Base-by-base conservation (phyloP, 2,113 vertebrate genomes). In the pig (Sus scrofa) region DNA sequence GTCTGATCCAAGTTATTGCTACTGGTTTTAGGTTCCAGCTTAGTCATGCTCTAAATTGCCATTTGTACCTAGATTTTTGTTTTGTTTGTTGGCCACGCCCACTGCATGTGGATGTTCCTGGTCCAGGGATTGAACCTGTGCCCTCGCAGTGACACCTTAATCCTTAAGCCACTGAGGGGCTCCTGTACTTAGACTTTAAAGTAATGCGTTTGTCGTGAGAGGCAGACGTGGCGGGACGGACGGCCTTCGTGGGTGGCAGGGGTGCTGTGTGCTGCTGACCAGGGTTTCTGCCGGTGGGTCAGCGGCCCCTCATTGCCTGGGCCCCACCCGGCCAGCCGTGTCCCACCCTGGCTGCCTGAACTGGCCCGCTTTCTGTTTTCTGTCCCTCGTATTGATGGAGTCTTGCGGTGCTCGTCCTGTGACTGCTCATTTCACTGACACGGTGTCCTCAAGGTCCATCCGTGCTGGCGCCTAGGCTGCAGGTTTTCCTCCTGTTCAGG, bases 391-490 rank as follows among this genome's bases (percentile, higher is more conserved):
- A 2, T 7, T 3, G 15, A 27, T 39, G 65, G 34, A 1, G 11
- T 13, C 63, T 0, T 2, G 9, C 14, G 0, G 52, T 0, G 9
- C 6, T 1, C 60, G 52, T 37, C 34, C 34, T 32, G 18, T 54
- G 77, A 14, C 27, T 6, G 89, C 63, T 18, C 4, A 2, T 18
- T 20, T 60, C 37, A 22, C 13, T 5, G 12, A 63, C 65, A 3
- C 9, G 0, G 0, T 8, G 75, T 32, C 34, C 13, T 15, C 34
- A 2, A 16, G 50, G 74, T 12, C 8, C 34, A 1, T 16, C n/a
- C 0, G 5, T 19, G 27, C 2, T 14, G 44, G 12, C 0, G 2
- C 20, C 0, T 8, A 19, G 44, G 44, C 3, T 52, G 62, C 7
- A 14, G 74, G 13, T 2, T 11, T 7, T 11, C 27, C 12, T 54